These are phyloP conservation scores for Cetoscarus ocellatus DNA, from an alignment of 2,797 vertebrate genomes.

Conservation along the genomic window DNA sequence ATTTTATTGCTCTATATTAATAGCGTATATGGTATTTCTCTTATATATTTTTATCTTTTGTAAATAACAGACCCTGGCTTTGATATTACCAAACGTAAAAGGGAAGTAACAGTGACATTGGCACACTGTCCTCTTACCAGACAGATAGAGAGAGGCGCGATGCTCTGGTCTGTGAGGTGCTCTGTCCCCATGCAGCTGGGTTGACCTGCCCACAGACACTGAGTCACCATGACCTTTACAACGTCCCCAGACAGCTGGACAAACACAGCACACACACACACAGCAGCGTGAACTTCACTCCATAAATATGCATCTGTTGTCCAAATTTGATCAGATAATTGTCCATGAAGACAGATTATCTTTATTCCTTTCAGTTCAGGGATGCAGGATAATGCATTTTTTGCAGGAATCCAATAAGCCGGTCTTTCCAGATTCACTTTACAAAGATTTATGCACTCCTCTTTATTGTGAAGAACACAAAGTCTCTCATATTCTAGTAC, in stretches of 20 bases:
- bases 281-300: constrained; percentile 5
- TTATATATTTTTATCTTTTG: no score
- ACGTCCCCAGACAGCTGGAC: constrained; percentile 51
- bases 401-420: no score
- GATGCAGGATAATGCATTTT: no score
- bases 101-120: constrained; percentile 1
- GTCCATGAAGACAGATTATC: constrained; percentile 2
- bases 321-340: background rate
- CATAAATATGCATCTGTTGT: constrained; percentile 13
- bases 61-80: background rate
- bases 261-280: constrained; percentile 37
- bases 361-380: background rate
- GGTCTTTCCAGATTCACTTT: no score
- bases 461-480: no score
- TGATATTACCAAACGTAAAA: constrained; percentile 6
- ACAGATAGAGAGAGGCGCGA: constrained; percentile 13
- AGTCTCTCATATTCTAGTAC: no score
- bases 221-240: constrained; percentile 64
- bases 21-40: no score
- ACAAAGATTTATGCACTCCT: no score
- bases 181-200: constrained; percentile 57
- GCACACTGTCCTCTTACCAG: constrained; percentile 1
- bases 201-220: constrained; percentile 55
- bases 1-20: no score
- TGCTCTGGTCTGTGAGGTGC: constrained; percentile 29